A percentile compares a stretch with the other conserved stretches of the same genome.
Evolutionary conservation across 2,888 invertebrate genomes (phyloP).

Genomic region (Brachylomia viminalis): DNA sequence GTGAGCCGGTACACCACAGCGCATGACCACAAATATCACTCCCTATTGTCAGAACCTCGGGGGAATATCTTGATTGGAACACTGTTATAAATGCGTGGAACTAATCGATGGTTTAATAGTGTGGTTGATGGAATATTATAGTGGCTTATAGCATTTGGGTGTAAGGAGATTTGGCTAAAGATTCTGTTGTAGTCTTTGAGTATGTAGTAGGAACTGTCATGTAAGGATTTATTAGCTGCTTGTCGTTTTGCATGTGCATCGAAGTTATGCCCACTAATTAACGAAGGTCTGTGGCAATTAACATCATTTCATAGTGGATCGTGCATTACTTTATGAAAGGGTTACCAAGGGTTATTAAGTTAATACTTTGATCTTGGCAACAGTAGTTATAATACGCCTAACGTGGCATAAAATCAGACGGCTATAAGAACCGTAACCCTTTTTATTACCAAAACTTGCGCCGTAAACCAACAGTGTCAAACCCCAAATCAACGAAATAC

Average conservation of each 20-base stretch:
- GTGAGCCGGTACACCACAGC: conserved; percentile 63
- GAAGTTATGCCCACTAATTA: no score
- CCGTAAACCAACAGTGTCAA: conserved; percentile 3
- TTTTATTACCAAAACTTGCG: neutral
- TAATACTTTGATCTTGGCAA: no score
- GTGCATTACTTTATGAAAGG: neutral
- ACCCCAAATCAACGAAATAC: conserved; percentile 39
- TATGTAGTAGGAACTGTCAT: neutral
- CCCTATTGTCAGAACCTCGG: conserved; percentile 62
- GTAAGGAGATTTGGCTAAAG: neutral
- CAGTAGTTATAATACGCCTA: no score
- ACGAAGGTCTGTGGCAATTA: no score
- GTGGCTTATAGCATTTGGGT: neutral
- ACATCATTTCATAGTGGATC: no score
- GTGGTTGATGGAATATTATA: conserved; percentile 37
- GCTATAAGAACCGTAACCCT: neutral
- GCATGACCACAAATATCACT: conserved; percentile 67
- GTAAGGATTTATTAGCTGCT: neutral
- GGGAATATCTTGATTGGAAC: conserved; percentile 69
- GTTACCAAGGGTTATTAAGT: no score
- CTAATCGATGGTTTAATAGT: conserved; percentile 53
- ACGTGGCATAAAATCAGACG: neutral
- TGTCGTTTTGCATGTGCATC: neutral
- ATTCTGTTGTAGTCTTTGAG: neutral
- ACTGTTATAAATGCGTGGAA: conserved; percentile 53